Base-by-base conservation (phyloP, 2,888 invertebrate genomes). In the Cephalotes varians region DNA sequence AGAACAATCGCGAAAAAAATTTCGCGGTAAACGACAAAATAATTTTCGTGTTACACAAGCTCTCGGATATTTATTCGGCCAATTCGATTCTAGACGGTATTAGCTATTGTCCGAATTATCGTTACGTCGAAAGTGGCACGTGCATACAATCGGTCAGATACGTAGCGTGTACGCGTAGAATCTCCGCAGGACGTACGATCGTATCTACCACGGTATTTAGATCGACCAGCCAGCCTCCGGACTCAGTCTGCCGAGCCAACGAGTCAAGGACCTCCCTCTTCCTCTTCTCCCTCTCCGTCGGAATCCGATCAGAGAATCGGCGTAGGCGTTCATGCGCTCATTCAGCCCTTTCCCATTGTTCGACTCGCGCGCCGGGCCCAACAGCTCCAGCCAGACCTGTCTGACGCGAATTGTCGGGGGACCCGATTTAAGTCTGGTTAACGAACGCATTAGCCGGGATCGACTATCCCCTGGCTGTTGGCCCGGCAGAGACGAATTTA, bases 131-230 rank as follows among this genome's bases (percentile, higher is more conserved):
- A 28, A 71, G 51, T 34, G 31, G 25, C 64, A 18, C 49, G 34
- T 77, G 62, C 56, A 49, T 65, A 71, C 80, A 76, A 81, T 60
- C 77, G 79, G 69, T 77, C 72, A 77, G 65, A 77, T 54, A 77
- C 34, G 18, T 25, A 2, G 37, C 21, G 31, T 58, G 7, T 31
- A 12, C 82, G 91, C 89, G 86, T 88, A 88, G 87, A 83, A 89
- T 91, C 85, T 65, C 37, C n/a, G 71, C 72, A 83, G 79, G 83
- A 67, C 49, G 79, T 85, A 84, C 88, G 91, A 91, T 91, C 88
- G 88, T 91, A 91, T 91, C 90, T 83, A 69, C 83, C 64, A 51
- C 85, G 91, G 91, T 91, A 91, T 91, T 91, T 91, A 91, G 91
- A 89, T 90, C 91, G 85, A 87, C 84, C 90, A 86, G 85, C 86